phyloP scores from a whole-genome alignment of 2,797 vertebrate genomes.

The Poeciliopsis turneri region DNA sequence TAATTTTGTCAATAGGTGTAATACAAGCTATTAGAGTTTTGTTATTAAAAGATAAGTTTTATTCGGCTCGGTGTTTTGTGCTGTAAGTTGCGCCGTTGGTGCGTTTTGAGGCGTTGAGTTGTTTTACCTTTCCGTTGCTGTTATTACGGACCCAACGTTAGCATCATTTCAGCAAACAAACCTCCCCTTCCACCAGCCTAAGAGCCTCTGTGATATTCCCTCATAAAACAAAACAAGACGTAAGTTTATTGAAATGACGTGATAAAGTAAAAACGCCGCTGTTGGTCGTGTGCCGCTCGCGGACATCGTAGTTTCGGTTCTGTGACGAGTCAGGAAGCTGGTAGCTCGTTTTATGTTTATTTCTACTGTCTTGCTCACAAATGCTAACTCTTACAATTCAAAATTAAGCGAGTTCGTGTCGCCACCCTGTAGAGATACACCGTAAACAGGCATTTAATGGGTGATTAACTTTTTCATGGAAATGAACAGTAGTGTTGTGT shows the following conservation, averaged over 20 bases:
- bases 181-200: slow-evolving; percentile 12
- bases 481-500: slow-evolving; percentile 34
- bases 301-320: not conserved
- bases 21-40: slow-evolving; percentile 8
- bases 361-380: not conserved
- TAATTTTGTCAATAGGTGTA: slow-evolving; percentile 12
- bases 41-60: slow-evolving; percentile 5
- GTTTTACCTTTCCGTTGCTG: slow-evolving; percentile 55
- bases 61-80: slow-evolving; percentile 5
- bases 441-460: not conserved
- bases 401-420: not conserved
- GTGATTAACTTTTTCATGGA: not conserved
- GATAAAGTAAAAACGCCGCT: not conserved
- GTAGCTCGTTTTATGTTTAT: not conserved
- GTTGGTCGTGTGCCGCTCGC: not conserved
- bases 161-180: slow-evolving; percentile 38
- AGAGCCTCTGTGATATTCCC: slow-evolving; percentile 17
- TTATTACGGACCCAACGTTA: slow-evolving; percentile 44
- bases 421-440: no score
- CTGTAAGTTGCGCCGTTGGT: slow-evolving; percentile 15
- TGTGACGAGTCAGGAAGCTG: not conserved
- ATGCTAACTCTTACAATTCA: not conserved
- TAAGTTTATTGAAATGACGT: slow-evolving; percentile 26
- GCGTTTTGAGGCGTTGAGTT: slow-evolving; percentile 55
- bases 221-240: slow-evolving; percentile 36